Percentiles rank a stretch among this genome's conserved stretches.
Conservation (phyloP, 2,888 invertebrate genomes). For the Drosophila aldrichi region DNA sequence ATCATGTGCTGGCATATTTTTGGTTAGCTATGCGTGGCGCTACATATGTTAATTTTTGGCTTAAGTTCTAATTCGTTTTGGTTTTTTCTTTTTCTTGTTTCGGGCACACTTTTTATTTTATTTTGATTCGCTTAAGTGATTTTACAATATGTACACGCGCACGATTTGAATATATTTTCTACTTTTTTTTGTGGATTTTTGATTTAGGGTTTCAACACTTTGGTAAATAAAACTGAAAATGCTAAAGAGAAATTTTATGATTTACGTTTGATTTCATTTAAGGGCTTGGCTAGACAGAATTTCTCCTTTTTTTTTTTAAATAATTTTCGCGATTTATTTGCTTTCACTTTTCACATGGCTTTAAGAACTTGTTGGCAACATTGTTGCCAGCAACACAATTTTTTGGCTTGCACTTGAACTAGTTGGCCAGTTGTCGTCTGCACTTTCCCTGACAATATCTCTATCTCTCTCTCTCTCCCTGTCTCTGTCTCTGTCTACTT, state of each 20-base stretch:
- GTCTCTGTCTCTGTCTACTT: conserved; percentile 1
- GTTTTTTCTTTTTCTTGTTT: background rate
- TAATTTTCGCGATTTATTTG: background rate
- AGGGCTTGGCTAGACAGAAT: background rate
- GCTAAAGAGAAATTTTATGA: conserved; percentile 11
- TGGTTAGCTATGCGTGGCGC: conserved; percentile 26
- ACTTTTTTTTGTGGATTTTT: background rate
- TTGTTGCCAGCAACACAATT: conserved; percentile 64
- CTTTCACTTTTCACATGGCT: conserved; percentile 12
- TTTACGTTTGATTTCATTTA: conserved; percentile 1
- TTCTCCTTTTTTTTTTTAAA: background rate
- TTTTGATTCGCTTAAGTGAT: conserved; percentile 15
- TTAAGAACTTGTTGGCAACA: conserved; percentile 45
- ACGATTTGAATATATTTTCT: conserved; percentile 26
- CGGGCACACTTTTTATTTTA: conserved; percentile 6
- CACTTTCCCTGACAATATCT: conserved; percentile 8
- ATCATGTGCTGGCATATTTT: conserved; percentile 6
- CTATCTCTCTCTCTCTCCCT: background rate
- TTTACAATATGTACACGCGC: conserved; percentile 49
- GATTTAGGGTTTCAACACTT: conserved; percentile 27
- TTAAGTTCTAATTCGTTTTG: conserved; percentile 9
- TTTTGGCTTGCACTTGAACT: conserved; percentile 67
- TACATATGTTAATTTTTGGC: conserved; percentile 71
- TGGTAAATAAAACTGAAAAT: conserved; percentile 15
- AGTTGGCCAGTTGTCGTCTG: conserved; percentile 31